These are phyloP conservation scores for Rotaria magnacalcarata DNA, from an alignment of 2,888 invertebrate species.

Conservation along the genomic window DNA sequence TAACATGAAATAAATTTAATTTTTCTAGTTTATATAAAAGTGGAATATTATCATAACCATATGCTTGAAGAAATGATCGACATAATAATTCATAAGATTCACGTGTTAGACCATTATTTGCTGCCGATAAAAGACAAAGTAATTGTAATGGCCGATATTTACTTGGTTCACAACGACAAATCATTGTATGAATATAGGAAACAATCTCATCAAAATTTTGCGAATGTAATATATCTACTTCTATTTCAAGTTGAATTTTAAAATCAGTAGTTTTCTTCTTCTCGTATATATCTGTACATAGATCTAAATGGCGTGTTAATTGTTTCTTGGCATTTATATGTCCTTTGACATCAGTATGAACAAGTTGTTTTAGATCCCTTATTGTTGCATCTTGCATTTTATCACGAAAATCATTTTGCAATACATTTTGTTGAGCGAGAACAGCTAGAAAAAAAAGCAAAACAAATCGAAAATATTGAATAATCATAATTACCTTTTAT, in stretches of 20 bases:
- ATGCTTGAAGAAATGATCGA: background rate
- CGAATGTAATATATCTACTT: background rate
- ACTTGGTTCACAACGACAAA: slow-evolving; percentile 22
- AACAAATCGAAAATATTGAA: background rate
- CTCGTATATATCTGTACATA: background rate
- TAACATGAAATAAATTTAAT: slow-evolving; percentile 12
- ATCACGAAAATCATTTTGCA: slow-evolving; percentile 14
- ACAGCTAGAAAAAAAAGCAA: background rate
- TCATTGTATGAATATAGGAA: slow-evolving; percentile 25
- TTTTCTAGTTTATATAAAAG: slow-evolving; percentile 4
- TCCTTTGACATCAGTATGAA: background rate
- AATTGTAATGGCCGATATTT: slow-evolving; percentile 32
- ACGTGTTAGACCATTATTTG: slow-evolving; percentile 2
- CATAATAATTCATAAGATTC: background rate
- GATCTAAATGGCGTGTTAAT: slow-evolving; percentile 13
- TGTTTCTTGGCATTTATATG: background rate
- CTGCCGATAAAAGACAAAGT: slow-evolving; percentile 14
- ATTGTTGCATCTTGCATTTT: background rate
- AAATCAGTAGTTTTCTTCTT: slow-evolving; percentile 20
- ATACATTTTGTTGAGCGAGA: background rate
- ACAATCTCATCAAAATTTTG: slow-evolving; percentile 3
- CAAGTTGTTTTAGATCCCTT: background rate
- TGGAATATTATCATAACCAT: slow-evolving; percentile 32
- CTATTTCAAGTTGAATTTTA: slow-evolving; percentile 31
- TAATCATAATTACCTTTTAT: background rate